Evolutionary conservation across 1,140 invertebrate genomes (phyloP).

Genomic region (Meloidogyne hapla): DNA sequence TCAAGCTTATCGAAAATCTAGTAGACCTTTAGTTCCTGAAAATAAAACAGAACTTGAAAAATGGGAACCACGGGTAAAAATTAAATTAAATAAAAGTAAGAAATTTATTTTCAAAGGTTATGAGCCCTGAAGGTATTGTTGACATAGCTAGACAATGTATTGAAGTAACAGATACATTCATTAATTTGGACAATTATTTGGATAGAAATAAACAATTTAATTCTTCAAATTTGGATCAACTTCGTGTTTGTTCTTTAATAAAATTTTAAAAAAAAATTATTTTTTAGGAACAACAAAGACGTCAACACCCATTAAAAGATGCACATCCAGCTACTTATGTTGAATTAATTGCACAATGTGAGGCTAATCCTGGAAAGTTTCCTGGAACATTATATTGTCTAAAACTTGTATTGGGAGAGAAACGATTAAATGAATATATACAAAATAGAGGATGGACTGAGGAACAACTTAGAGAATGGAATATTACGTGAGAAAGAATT

Average conservation of each 20-base stretch:
- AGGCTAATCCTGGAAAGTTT: conserved; percentile 18
- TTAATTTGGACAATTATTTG: conserved; percentile 19
- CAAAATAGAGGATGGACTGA: conserved; percentile 6
- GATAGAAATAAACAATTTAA: conserved; percentile 15
- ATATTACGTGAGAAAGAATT: not conserved
- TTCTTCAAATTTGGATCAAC: conserved; percentile 4
- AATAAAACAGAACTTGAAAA: conserved; percentile 13
- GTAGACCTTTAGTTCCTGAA: conserved; percentile 19
- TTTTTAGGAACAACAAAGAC: conserved; percentile 15
- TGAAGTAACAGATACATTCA: conserved; percentile 15
- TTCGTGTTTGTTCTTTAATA: conserved; percentile 4
- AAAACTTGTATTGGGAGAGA: conserved; percentile 12
- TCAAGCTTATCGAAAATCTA: conserved; percentile 11
- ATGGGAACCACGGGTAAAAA: conserved; percentile 11
- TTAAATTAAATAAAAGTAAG: no score
- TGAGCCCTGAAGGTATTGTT: conserved; percentile 8
- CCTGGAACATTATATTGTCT: conserved; percentile 11
- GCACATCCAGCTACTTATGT: not conserved
- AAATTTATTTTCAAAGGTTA: not conserved
- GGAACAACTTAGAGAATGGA: conserved; percentile 12
- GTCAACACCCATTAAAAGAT: not conserved
- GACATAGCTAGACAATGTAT: conserved; percentile 1
- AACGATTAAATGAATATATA: conserved; percentile 10
- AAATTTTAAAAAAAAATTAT: not conserved
- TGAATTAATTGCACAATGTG: conserved; percentile 24